Evolutionary conservation across 2,113 vertebrate species (phyloP), one percentile per base, ranked within the genome.

Genomic region (Colossoma macropomum): DNA sequence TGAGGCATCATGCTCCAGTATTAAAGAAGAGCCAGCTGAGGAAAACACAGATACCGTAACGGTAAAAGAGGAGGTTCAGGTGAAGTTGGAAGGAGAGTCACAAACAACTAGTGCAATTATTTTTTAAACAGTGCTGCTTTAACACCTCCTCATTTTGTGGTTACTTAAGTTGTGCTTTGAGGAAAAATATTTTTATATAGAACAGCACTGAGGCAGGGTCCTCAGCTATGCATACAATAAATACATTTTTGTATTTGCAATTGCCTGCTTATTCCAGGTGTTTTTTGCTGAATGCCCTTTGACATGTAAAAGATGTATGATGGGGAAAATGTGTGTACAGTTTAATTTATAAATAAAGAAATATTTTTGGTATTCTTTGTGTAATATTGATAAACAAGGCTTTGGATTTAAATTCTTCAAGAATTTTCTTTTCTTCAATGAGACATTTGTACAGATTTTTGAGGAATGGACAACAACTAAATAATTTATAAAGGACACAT

Each of bases 231-330:
- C 91, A 89, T 91, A 91, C 91, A 48, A 93, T 98, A 93, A 98
- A 99, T 99, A 99, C 97, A 95, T 99, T 99, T 97, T 99, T 93
- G 97, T 99, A 98, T 98, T 99, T 93, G 97, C 93, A 96, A 94
- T 83, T 94, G 91, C 93, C 95, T 95, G 95, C 95, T 95, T 90
- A 90, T 93, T 96, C 96, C 95, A 95, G 96, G 95, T 95, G 93
- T 45, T 94, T 90, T 93, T 93, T 94, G 92, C 89, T 87, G 94
- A 94, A 93, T 93, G 91, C 94, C 94, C 93, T 94, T 91, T 93
- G 90, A 88, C 92, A 77, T 96, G 95, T 96, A 71, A 80, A 62
- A 75, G 10, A 75, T 81, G 82, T 87, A 75, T 77, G 63, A 82
- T 79, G 86, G 83, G 87, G 87, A 69, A 91, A 91, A 91, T 96